Percentiles rank a stretch among this genome's conserved stretches.
phyloP scores from a whole-genome alignment of 2,113 vertebrate species.

The Bubo scandiacus region DNA sequence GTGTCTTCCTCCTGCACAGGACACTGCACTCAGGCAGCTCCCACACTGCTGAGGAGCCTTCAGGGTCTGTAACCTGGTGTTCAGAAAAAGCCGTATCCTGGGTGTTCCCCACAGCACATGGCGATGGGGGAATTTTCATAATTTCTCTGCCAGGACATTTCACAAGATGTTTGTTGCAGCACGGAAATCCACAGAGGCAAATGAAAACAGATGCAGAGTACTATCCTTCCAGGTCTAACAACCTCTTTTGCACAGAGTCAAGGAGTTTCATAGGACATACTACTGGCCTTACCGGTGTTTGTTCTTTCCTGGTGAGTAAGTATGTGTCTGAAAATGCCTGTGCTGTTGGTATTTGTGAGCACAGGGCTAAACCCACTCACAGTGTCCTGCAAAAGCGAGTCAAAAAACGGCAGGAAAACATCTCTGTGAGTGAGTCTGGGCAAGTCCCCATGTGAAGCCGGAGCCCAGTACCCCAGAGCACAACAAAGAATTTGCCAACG shows the following conservation, averaged over 20 bases:
- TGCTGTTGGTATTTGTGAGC: background rate
- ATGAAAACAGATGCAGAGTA: background rate
- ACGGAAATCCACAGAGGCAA: background rate
- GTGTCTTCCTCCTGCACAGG: too few species aligned
- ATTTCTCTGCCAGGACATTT: too few species aligned
- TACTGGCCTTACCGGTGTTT: background rate
- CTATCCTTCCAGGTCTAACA: background rate
- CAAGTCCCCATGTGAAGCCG: background rate
- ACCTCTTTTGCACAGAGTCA: background rate
- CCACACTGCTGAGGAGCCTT: too few species aligned
- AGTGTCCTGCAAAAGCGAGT: fast-evolving
- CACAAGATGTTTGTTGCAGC: background rate
- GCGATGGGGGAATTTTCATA: too few species aligned
- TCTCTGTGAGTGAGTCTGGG: background rate
- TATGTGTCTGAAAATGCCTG: background rate
- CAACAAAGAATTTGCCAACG: background rate
- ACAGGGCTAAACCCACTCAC: background rate
- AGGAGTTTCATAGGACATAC: background rate
- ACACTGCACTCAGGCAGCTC: too few species aligned
- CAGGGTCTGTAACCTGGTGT: too few species aligned
- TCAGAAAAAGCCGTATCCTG: background rate
- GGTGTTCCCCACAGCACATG: background rate
- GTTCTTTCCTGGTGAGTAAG: background rate
- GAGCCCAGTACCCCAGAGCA: background rate
- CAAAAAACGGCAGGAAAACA: fast-evolving